Conservation (phyloP, 2,113 vertebrate genomes). For the Motacilla alba region DNA sequence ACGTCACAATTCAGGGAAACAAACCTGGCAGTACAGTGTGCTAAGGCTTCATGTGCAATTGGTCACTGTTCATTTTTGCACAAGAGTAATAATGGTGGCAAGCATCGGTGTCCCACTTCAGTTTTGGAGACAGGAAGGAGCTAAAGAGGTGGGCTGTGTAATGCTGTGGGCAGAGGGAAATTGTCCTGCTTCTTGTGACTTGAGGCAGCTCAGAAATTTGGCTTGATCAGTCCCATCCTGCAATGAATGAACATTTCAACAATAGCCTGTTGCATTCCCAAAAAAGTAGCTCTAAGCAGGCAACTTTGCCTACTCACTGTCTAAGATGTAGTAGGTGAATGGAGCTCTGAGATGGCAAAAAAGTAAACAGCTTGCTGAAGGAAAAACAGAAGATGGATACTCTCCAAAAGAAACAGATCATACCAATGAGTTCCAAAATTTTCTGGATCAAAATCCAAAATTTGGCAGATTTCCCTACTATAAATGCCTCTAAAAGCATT, state of each 20-base stretch:
- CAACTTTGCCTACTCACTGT: background rate
- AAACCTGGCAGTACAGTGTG: background rate
- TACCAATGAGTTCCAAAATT: background rate
- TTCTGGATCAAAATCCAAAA: background rate
- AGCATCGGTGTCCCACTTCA: background rate
- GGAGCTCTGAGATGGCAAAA: background rate
- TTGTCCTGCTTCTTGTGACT: background rate
- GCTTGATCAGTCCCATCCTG: background rate
- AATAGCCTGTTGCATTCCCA: background rate
- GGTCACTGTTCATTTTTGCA: background rate
- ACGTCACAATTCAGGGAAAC: background rate
- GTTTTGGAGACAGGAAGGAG: background rate
- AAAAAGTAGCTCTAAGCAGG: background rate
- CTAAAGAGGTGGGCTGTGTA: background rate
- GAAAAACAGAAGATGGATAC: background rate
- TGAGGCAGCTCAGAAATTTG: background rate
- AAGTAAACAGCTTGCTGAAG: background rate
- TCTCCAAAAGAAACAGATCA: background rate
- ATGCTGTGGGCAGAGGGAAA: background rate
- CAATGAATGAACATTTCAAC: background rate
- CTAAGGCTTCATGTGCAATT: fast-evolving
- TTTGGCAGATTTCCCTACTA: background rate
- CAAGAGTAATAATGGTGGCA: background rate
- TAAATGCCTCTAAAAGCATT: background rate
- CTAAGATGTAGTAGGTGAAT: background rate